A percentile compares a stretch with the other conserved stretches of the same genome.
These are phyloP conservation scores for Hypolimnas misippus DNA, from an alignment of 2,888 invertebrate genomes.

Conservation along the genomic window DNA sequence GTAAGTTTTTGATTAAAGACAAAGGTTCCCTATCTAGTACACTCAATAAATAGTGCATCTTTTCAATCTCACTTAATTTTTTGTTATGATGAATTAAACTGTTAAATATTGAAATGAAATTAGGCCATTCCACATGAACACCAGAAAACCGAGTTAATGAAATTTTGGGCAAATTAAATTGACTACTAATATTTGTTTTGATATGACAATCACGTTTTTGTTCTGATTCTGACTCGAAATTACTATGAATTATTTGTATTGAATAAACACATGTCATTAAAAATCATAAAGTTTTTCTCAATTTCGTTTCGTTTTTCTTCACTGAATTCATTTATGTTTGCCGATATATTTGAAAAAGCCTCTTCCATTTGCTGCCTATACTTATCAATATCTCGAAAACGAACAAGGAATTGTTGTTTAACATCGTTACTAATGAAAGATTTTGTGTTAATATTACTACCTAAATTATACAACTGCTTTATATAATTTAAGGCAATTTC, in stretches of 20 bases:
- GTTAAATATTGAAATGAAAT: slow-evolving; percentile 2
- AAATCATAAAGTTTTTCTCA: background rate
- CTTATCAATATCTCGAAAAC: background rate
- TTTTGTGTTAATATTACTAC: slow-evolving; percentile 1
- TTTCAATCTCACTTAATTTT: slow-evolving; percentile 8
- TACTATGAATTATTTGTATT: background rate
- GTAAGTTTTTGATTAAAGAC: slow-evolving; percentile 10
- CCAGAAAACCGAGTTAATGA: background rate
- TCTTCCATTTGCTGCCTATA: slow-evolving; percentile 7
- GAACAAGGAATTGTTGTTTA: background rate
- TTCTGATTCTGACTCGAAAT: slow-evolving; percentile 2
- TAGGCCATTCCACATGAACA: background rate
- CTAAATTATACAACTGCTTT: background rate
- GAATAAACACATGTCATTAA: slow-evolving; percentile 2
- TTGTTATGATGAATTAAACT: background rate
- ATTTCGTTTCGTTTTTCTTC: background rate
- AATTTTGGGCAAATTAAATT: background rate
- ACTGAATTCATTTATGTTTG: background rate
- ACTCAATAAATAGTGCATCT: slow-evolving; percentile 16
- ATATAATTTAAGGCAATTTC: background rate
- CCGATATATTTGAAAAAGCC: background rate
- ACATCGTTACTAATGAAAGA: background rate
- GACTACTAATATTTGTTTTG: background rate
- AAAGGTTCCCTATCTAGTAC: slow-evolving; percentile 13
- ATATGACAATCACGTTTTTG: background rate